phyloP scores from a whole-genome alignment of 1,140 invertebrate species.

The Lethocerus indicus region DNA sequence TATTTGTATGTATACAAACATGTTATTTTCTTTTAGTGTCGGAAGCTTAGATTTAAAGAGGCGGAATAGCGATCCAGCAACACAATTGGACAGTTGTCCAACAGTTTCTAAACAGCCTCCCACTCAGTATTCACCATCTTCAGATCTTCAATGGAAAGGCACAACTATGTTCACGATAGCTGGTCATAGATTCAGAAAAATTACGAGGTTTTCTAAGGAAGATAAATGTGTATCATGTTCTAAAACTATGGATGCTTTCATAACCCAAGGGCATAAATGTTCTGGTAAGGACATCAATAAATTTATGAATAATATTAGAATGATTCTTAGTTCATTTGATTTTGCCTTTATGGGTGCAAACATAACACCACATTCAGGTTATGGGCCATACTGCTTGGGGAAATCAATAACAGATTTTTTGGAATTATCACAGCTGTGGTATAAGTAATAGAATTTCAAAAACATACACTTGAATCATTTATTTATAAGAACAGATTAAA shows the following conservation, averaged over 20 bases:
- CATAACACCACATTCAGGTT: too few relatives aligned
- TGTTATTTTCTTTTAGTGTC: background rate
- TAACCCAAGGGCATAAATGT: constrained; percentile 68
- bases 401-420: too few relatives aligned
- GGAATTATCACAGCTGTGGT: too few relatives aligned
- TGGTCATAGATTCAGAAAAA: constrained; percentile 54
- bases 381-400: too few relatives aligned
- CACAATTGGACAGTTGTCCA: constrained; percentile 22
- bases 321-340: too few relatives aligned
- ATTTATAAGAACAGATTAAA: too few relatives aligned
- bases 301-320: too few relatives aligned
- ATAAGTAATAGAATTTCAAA: too few relatives aligned
- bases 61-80: constrained; percentile 55
- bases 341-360: too few relatives aligned
- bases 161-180: constrained; percentile 41
- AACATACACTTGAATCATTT: too few relatives aligned
- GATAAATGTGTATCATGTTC: constrained; percentile 60
- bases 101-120: background rate
- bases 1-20: too few relatives aligned
- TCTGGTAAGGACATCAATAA: constrained; percentile 30
- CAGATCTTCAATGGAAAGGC: constrained; percentile 34
- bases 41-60: constrained; percentile 31
- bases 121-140: constrained; percentile 16
- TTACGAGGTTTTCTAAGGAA: constrained; percentile 50
- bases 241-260: constrained; percentile 58